These are phyloP conservation scores for Elachura formosa DNA, from an alignment of 2,113 vertebrate genomes.

Conservation along the genomic window DNA sequence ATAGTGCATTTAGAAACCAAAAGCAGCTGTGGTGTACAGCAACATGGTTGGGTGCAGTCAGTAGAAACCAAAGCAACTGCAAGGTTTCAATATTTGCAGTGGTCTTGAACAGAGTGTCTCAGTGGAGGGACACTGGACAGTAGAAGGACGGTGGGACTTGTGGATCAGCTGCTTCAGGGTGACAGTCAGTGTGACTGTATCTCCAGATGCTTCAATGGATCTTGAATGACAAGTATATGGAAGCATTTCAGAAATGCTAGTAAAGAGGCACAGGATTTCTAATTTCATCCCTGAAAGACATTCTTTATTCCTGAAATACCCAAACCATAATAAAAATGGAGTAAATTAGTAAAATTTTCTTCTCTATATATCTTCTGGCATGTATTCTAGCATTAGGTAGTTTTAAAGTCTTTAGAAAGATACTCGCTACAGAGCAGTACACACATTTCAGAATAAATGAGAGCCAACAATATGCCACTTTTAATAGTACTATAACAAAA, in stretches of 20 bases:
- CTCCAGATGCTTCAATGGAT: not conserved
- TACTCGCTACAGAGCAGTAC: not conserved
- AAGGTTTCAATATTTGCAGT: not conserved
- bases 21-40: not conserved
- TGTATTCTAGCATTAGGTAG: not conserved
- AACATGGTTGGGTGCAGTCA: not conserved
- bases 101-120: not conserved
- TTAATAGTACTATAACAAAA: constrained; percentile 32
- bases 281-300: not conserved
- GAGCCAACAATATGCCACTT: not conserved
- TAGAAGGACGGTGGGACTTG: not conserved
- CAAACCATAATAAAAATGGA: not conserved
- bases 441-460: not conserved
- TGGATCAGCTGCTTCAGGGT: not conserved
- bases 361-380: not conserved
- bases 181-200: not conserved
- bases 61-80: not conserved
- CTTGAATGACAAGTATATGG: not conserved
- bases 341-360: not conserved
- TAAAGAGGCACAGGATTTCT: not conserved
- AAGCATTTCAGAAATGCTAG: not conserved
- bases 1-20: not conserved
- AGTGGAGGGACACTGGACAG: not conserved
- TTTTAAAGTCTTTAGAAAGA: not conserved
- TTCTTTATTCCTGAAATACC: not conserved